Evolutionary conservation across 2,113 vertebrate genomes (phyloP).

Genomic region (Lates calcarifer): DNA sequence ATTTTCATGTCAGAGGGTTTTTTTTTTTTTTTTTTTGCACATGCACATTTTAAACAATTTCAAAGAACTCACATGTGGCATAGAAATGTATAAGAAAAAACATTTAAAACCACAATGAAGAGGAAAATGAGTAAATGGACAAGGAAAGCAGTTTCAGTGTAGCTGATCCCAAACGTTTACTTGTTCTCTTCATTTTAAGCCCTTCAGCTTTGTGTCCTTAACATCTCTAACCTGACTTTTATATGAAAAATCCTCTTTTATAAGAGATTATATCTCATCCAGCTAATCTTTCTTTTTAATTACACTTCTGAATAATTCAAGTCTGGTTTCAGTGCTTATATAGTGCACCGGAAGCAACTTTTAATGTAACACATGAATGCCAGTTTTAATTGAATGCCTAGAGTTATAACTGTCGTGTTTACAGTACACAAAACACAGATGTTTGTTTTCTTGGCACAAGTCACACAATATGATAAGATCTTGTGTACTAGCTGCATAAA

Average conservation of each 20-base stretch:
- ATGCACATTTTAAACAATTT: neutral
- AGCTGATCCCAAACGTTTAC: neutral
- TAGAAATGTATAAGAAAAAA: neutral
- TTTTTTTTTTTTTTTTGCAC: neutral
- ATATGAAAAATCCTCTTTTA: neutral
- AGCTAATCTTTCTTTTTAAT: no score
- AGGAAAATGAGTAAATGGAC: neutral
- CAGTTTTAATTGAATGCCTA: conserved; percentile 4
- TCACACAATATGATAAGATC: conserved; percentile 9
- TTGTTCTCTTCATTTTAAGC: neutral
- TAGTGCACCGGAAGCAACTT: neutral
- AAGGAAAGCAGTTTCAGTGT: no score
- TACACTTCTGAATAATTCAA: neutral
- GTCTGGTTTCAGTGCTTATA: neutral
- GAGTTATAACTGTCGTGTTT: neutral
- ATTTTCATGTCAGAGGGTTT: neutral
- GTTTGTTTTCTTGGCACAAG: conserved; percentile 16
- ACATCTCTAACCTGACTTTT: neutral
- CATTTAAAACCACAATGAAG: neutral
- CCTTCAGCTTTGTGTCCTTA: neutral
- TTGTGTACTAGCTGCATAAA: conserved; percentile 3
- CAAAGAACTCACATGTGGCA: neutral
- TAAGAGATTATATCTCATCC: no score
- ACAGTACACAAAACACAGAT: neutral
- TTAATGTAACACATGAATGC: neutral